Evolutionary conservation across 2,797 vertebrate genomes (phyloP).

Genomic region (Micrastur ruficollis): DNA sequence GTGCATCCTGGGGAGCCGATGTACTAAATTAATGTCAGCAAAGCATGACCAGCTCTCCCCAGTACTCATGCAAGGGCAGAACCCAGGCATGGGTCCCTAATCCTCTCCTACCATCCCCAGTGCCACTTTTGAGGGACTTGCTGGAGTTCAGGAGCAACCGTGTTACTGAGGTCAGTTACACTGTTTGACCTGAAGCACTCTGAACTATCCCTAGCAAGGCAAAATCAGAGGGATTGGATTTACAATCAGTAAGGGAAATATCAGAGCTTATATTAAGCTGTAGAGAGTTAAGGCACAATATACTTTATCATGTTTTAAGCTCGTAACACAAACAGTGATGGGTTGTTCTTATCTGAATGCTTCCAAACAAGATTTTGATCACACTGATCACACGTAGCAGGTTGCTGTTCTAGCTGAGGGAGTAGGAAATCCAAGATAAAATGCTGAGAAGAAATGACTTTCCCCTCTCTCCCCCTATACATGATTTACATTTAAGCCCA

Average conservation of each 20-base stretch:
- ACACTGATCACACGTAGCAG: background rate
- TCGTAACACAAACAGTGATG: background rate
- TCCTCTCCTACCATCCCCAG: accelerated
- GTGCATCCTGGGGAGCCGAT: background rate
- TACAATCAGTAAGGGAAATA: background rate
- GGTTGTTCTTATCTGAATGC: background rate
- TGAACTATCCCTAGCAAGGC: background rate
- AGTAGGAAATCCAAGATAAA: background rate
- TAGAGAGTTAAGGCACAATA: background rate
- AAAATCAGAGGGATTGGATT: background rate
- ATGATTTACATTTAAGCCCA: background rate
- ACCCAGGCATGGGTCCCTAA: background rate
- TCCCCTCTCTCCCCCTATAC: background rate
- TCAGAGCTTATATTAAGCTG: background rate
- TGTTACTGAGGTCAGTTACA: accelerated
- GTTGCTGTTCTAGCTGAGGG: background rate
- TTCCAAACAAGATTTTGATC: background rate
- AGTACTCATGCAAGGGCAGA: background rate
- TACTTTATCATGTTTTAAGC: background rate
- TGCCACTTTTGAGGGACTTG: background rate
- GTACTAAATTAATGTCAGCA: background rate
- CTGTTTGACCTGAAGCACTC: background rate
- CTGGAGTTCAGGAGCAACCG: background rate
- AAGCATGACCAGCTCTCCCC: background rate
- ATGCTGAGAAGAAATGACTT: background rate